A percentile compares a stretch with the other conserved stretches of the same genome.
These are phyloP conservation scores for Corydoras maculifer DNA, from an alignment of 2,113 vertebrate genomes.

Conservation along the genomic window DNA sequence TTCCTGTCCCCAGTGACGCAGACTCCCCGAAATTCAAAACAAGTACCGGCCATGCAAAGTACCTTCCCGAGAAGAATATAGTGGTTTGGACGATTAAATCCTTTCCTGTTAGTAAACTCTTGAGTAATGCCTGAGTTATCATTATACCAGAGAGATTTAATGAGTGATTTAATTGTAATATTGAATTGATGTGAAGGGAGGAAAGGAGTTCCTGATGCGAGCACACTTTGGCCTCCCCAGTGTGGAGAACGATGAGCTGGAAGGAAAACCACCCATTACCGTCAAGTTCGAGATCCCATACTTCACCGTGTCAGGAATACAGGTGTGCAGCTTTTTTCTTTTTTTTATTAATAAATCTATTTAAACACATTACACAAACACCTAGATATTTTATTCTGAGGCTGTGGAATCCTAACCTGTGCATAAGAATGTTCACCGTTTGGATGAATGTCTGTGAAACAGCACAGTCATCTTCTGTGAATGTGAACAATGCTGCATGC, in stretches of 20 bases:
- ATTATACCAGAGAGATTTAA: no score
- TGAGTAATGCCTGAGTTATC: neutral
- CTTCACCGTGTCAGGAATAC: slow-evolving; percentile 91
- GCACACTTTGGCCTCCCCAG: slow-evolving; percentile 92
- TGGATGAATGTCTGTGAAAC: no score
- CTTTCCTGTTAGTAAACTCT: slow-evolving; percentile 75
- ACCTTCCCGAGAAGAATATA: slow-evolving; percentile 82
- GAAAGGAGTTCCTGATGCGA: slow-evolving; percentile 89
- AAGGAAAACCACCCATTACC: slow-evolving; percentile 83
- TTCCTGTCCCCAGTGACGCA: slow-evolving; percentile 89
- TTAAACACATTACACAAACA: neutral
- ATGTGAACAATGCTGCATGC: no score
- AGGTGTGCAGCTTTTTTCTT: slow-evolving; percentile 59
- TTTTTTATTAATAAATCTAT: slow-evolving; percentile 1
- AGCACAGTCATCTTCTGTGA: neutral
- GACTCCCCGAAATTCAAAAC: slow-evolving; percentile 92
- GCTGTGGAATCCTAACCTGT: no score
- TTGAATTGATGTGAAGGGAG: slow-evolving; percentile 64
- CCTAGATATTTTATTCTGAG: neutral
- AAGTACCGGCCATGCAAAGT: slow-evolving; percentile 80
- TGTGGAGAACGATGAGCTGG: slow-evolving; percentile 80
- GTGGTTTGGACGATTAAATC: slow-evolving; percentile 93
- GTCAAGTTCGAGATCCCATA: slow-evolving; percentile 95
- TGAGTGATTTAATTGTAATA: no score
- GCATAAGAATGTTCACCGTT: no score